Conservation (phyloP, 2,888 invertebrate genomes). For the Melangyna quadrimaculata region DNA sequence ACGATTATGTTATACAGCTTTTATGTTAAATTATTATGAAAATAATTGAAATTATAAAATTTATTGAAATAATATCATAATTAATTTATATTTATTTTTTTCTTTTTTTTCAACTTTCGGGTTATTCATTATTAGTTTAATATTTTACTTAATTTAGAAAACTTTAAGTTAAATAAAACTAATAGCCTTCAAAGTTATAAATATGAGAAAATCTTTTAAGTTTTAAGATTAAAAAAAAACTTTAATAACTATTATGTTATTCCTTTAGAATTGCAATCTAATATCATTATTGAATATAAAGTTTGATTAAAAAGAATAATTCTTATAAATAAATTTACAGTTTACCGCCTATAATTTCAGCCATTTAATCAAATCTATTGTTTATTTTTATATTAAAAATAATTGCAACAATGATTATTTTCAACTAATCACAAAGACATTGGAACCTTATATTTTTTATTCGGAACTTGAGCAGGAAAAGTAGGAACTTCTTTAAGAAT, state of each 20-base stretch:
- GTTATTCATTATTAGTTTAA: constrained; percentile 75
- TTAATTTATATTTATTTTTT: constrained; percentile 74
- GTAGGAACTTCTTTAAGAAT: constrained; percentile 87
- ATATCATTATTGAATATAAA: constrained; percentile 81
- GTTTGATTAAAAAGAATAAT: constrained; percentile 82
- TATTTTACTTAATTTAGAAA: constrained; percentile 78
- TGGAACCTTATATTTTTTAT: constrained; percentile 87
- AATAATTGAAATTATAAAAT: constrained; percentile 80
- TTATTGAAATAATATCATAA: constrained; percentile 78
- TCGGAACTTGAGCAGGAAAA: constrained; percentile 86
- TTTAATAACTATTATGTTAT: constrained; percentile 73
- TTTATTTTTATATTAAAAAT: not conserved
- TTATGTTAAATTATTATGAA: constrained; percentile 82
- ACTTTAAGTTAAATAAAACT: constrained; percentile 85
- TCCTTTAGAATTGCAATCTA: constrained; percentile 85
- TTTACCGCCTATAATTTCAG: constrained; percentile 85
- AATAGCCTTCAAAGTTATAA: constrained; percentile 85
- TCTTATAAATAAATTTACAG: constrained; percentile 85
- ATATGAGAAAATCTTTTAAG: constrained; percentile 83
- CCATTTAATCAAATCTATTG: constrained; percentile 82
- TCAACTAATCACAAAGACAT: constrained; percentile 90
- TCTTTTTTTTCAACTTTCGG: constrained; percentile 76
- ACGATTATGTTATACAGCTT: constrained; percentile 82
- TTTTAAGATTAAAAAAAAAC: constrained; percentile 82
- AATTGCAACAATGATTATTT: constrained; percentile 85